Base-by-base conservation (phyloP, 2,797 vertebrate genomes). In the Clarias platycephalus region DNA sequence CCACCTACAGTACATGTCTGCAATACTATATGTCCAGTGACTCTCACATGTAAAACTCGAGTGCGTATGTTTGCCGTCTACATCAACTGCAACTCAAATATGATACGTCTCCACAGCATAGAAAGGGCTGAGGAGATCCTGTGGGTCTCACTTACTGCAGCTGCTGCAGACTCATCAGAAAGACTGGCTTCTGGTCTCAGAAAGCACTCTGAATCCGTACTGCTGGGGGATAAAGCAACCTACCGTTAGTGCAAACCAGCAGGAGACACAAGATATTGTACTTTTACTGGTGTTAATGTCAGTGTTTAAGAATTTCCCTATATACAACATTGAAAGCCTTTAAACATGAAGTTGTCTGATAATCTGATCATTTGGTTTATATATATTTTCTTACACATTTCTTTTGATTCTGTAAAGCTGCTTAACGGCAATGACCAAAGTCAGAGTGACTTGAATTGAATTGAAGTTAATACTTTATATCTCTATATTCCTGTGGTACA, bases 131-230 rank as follows among this genome's bases (percentile, higher is more conserved):
- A 71, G 49, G 28, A 26, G 53, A 84, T 79, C 76, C 57, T 80
- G 6, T 26, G 62, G 78, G 83, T 81, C 70, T 84, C 79, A 87
- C 89, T 87, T 86, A 90, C 89, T 80, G 83, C 85, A 82, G 86
- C 68, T 76, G 89, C 86, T 78, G 84, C 85, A 15, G 84, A 71
- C 16, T 84, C 84, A 55, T 81, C 83, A 85, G 78, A 85, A n/a
- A 86, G 31, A 78, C 80, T 83, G 63, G 49, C 77, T 16, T 88
- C 87, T 72, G 87, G 70, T 82, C 71, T 81, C 26, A 86, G 70
- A 68, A 87, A 88, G 53, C 79, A 81, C 57, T 84, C 64, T 16
- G 83, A 72, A 62, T 85, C 79, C 66, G 82, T 86, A 49, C 83
- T 87, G 74, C 28, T 86, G 55, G 68, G 22, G 40, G 18, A 83